phyloP scores from a whole-genome alignment of 2,797 vertebrate genomes.

The Lerista edwardsae region DNA sequence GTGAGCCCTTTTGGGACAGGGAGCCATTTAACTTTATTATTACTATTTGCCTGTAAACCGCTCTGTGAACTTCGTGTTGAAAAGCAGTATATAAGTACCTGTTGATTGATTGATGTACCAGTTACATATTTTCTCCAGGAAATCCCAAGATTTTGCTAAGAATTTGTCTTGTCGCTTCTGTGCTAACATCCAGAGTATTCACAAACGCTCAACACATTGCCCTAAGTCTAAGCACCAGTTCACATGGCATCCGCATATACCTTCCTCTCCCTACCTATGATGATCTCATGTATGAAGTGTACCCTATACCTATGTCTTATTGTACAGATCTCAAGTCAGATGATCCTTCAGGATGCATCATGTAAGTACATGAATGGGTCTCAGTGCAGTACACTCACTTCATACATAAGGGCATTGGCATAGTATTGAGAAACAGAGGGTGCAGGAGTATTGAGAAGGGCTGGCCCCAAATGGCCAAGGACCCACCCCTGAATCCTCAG shows the following conservation, averaged over 20 bases:
- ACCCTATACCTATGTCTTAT: not conserved
- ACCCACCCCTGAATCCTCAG: no score
- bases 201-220: not conserved
- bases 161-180: not conserved
- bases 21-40: no score
- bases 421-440: no score
- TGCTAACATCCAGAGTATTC: not conserved
- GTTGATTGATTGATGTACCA: no score
- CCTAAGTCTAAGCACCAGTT: not conserved
- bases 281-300: not conserved
- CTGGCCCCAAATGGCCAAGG: no score
- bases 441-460: no score
- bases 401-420: not conserved
- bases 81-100: no score
- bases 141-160: not conserved
- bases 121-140: not conserved
- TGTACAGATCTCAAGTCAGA: not conserved
- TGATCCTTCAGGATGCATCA: not conserved
- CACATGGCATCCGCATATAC: no score
- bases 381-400: not conserved
- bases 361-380: no score
- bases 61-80: no score
- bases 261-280: not conserved
- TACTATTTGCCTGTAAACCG: no score
- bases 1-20: no score